phyloP scores from a whole-genome alignment of 2,113 vertebrate genomes.

The Periophthalmodon schlosseri region DNA sequence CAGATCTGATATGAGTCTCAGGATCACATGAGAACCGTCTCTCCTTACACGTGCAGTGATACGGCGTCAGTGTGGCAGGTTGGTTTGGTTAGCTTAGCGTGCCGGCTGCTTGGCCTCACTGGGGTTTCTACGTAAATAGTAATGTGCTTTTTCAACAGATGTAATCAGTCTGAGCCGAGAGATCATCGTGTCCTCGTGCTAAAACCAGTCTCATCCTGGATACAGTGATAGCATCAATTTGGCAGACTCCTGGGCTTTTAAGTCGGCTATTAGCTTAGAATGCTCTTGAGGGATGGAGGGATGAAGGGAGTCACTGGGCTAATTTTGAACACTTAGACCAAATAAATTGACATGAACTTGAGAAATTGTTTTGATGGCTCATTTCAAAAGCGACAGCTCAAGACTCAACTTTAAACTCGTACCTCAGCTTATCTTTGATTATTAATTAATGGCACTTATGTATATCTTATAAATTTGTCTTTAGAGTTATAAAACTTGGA shows the following conservation, averaged over 20 bases:
- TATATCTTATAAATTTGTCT: no score
- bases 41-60: constrained; percentile 6
- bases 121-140: constrained; percentile 57
- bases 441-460: not conserved
- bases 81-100: constrained; percentile 10
- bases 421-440: not conserved
- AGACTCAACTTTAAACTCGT: not conserved
- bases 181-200: constrained; percentile 55
- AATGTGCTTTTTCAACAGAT: constrained; percentile 55
- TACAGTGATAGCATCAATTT: constrained; percentile 59
- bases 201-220: constrained; percentile 43
- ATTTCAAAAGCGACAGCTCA: not conserved
- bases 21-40: constrained; percentile 21
- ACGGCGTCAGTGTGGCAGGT: constrained; percentile 10
- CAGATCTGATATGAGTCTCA: constrained; percentile 36
- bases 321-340: not conserved
- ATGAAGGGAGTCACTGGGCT: not conserved
- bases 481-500: not conserved
- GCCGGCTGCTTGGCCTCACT: constrained; percentile 22
- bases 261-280: constrained; percentile 62
- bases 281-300: constrained; percentile 16
- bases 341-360: not conserved
- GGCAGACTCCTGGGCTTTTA: constrained; percentile 43
- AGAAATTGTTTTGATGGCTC: not conserved
- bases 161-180: constrained; percentile 50